Base-by-base conservation (phyloP, 2,797 vertebrate genomes). In the Lithobates pipiens region DNA sequence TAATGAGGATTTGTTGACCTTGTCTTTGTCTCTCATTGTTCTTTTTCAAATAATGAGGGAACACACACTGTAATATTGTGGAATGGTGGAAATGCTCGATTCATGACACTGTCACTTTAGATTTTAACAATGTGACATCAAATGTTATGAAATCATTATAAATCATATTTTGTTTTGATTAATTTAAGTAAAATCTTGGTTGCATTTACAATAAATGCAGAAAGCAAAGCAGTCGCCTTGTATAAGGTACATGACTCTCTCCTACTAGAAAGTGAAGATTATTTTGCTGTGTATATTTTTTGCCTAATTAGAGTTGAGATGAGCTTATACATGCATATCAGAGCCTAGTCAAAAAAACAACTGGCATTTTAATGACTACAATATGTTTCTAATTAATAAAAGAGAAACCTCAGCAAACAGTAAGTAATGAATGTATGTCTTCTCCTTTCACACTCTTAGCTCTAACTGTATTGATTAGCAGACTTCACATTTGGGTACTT, bases 311-410 rank as follows among this genome's bases (percentile, higher is more conserved):
- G 68, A 85, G 27, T 39, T 78, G 10, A 85, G 83, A 79, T 88
- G 83, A 79, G 80, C 44, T 78, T 74, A 86, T 67, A 88, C 80
- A 88, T 83, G 83, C 83, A 82, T 82, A 11, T 71, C 70, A 89
- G 65, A 78, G 88, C 46, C 85, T 29, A 10, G 80, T 16, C 5
- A 68, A 1, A 0, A 39, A 81, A 86, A 68, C 76, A 86, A 36
- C 80, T 84, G 77, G 3, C 25, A 39, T 29, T 75, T 0, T 10
- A 76, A 13, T 21, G 77, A 7, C 46, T 85, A 0, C 8, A 21
- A 63, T 7, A 0, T 85, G 16, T 54, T 88, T 88, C 80, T 78
- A 70, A 71, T 21, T 76, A 70, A 86, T 86, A 86, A 76, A 82
- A 86, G 77, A 42, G 32, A 86, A 86, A 81, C 78, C 78, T 82